phyloP scores from a whole-genome alignment of 1,140 invertebrate genomes.

The Caenorhabditis brenneri region DNA sequence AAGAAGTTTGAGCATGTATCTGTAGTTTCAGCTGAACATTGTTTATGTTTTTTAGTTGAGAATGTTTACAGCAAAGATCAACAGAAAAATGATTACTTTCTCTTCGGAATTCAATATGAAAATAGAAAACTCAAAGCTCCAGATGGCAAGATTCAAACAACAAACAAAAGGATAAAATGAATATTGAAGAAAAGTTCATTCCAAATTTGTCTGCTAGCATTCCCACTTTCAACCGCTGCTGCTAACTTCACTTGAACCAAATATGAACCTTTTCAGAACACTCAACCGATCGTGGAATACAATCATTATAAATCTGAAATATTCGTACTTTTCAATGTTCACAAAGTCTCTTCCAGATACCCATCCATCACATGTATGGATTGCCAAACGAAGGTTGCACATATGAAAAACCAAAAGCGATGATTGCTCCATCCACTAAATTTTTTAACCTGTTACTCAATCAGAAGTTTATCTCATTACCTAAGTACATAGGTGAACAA shows the following conservation, averaged over 20 bases:
- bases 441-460: background rate
- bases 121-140: no score
- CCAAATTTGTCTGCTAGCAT: no score
- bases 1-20: no score
- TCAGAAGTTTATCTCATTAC: background rate
- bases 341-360: background rate
- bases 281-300: background rate
- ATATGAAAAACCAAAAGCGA: background rate
- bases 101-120: no score
- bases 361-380: background rate
- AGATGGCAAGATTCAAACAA: no score
- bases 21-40: no score
- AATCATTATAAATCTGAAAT: background rate
- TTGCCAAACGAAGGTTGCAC: background rate
- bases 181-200: no score
- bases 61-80: no score
- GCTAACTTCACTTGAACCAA: background rate
- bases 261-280: background rate
- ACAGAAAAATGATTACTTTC: no score
- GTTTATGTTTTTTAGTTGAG: no score
- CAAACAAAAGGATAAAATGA: no score
- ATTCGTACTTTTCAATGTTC: background rate
- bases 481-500: background rate
- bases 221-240: background rate
- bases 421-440: background rate